Conservation (phyloP, 2,888 invertebrate species). For the Rhaphigaster nebulosa region DNA sequence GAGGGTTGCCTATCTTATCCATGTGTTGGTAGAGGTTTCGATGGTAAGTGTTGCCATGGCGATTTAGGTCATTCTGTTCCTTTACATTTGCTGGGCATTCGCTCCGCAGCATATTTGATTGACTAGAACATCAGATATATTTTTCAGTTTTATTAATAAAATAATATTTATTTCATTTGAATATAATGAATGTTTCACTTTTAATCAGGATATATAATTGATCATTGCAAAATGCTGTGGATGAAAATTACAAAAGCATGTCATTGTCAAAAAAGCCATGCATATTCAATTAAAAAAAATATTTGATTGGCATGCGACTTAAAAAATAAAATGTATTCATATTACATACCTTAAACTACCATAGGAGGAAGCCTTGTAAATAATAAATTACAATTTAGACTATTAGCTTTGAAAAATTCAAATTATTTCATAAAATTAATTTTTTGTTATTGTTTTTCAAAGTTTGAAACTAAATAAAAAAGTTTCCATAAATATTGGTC, state of each 20-base stretch:
- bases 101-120: conserved; percentile 66
- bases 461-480: not conserved
- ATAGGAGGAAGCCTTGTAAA: conserved; percentile 54
- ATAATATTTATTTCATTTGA: not conserved
- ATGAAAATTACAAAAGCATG: not conserved
- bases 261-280: not conserved
- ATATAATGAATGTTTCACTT: not conserved
- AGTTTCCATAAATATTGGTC: no score
- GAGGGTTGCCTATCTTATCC: conserved; percentile 77
- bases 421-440: not conserved
- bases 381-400: conserved; percentile 33
- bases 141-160: not conserved
- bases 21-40: conserved; percentile 82
- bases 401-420: not conserved
- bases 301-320: not conserved
- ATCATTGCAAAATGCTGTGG: not conserved
- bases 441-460: not conserved
- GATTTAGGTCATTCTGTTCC: conserved; percentile 69
- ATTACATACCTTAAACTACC: conserved; percentile 53
- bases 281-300: not conserved
- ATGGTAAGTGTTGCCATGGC: conserved; percentile 67
- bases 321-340: not conserved
- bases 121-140: conserved; percentile 63
- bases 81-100: conserved; percentile 65
- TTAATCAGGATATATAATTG: not conserved